Base-by-base conservation (phyloP, 2,888 invertebrate species). In the Apodemia duryi region DNA sequence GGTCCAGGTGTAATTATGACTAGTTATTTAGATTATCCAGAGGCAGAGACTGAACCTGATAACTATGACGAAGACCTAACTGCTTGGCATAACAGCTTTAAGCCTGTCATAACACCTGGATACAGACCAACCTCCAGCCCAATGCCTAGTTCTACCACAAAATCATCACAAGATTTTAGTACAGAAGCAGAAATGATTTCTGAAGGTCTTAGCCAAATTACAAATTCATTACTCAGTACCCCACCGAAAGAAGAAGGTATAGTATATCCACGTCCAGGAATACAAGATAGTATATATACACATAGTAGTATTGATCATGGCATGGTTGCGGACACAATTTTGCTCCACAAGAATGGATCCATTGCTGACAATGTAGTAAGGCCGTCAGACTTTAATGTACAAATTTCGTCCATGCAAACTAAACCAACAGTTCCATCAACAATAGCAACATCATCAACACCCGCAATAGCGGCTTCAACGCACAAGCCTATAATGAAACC, bases 291-390 rank as follows among this genome's bases (percentile, higher is more conserved):
- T 54, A 65, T 82, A 32, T 92, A 90, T 69, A 83, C 85, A 0
- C 93, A 94, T 63, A 94, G 94, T 71, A 92, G 92, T 43, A 94
- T 94, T 51, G 92, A 93, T 7, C 93, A 94, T 73, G 92, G 92
- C 2, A 86, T 92, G 0, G 32, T 57, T 6, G 94, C 95, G 11
- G 95, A 95, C 67, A 94, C 95, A 0, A 91, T 94, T 65, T 77
- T 95, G 0, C 81, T 94, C 2, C 93, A 94, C 71, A 80, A 83
- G 66, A 93, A 93, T 72, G 94, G 94, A 63, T 87, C 93, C 29
- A 86, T 93, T 43, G 93, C 93, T 0, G 87, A 91, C 68, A 93
- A 93, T 68, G 84, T 91, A 0, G 87, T 82, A 0, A 84, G 91
- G 69, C 92, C 92, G 0, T 90, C 90, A 68, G 94, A 93, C 74